Conservation (phyloP, 2,113 vertebrate species). For the Cyanocitta stelleri region DNA sequence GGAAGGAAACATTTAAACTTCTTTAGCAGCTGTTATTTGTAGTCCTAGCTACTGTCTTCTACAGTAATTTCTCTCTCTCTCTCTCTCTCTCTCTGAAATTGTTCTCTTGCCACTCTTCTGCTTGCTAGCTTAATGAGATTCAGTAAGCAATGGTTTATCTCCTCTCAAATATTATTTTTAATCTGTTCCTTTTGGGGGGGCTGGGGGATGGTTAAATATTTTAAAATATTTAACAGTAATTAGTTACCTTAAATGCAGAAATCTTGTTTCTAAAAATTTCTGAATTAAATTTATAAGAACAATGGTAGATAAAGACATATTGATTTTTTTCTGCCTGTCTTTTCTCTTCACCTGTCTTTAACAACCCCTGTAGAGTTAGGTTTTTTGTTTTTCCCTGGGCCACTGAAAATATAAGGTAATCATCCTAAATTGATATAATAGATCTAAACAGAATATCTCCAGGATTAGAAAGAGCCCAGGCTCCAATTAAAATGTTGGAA, state of each 20-base stretch:
- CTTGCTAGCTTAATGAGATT: not conserved
- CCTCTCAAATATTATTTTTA: not conserved
- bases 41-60: not conserved
- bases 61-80: not conserved
- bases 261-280: not conserved
- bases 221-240: not conserved
- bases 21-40: not conserved
- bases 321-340: not conserved
- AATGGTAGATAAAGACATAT: not conserved
- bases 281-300: not conserved
- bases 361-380: not conserved
- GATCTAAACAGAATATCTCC: not conserved
- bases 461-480: not conserved
- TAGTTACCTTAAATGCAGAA: not conserved
- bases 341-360: not conserved
- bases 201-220: not conserved
- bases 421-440: not conserved
- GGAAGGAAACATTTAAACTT: not conserved
- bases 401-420: not conserved
- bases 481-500: not conserved
- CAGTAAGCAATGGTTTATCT: not conserved
- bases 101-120: not conserved
- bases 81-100: not conserved
- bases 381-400: not conserved
- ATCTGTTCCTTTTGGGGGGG: not conserved